Evolutionary conservation across 2,113 vertebrate genomes (phyloP).

Genomic region (Spea bombifrons): DNA sequence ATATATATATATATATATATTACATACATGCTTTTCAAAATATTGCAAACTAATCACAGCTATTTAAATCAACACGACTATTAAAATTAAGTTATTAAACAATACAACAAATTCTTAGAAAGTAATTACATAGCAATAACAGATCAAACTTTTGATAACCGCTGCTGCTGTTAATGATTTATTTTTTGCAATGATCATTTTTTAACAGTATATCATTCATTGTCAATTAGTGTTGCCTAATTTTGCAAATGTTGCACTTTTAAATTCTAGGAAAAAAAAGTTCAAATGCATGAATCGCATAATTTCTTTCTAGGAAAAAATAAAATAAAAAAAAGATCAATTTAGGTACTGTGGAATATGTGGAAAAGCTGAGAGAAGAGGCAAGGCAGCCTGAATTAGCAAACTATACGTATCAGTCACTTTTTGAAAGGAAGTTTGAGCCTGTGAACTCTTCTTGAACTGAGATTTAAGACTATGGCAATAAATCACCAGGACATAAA

Average conservation of each 20-base stretch:
- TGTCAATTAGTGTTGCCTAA: background rate
- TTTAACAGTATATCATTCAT: background rate
- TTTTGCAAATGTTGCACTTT: background rate
- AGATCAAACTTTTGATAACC: background rate
- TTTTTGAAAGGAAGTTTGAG: slow-evolving; percentile 82
- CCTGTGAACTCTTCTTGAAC: slow-evolving; percentile 99
- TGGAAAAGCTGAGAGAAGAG: slow-evolving; percentile 66
- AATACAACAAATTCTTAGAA: background rate
- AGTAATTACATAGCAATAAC: background rate
- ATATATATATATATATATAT: background rate
- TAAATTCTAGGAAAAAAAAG: background rate
- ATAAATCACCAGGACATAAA: slow-evolving; percentile 99
- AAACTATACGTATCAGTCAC: slow-evolving; percentile 85
- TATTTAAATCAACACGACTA: too few relatives aligned
- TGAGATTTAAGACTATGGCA: slow-evolving; percentile 97
- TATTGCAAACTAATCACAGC: too few relatives aligned
- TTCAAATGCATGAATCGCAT: background rate
- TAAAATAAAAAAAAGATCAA: background rate
- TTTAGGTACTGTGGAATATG: slow-evolving; percentile 50
- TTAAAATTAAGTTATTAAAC: too few relatives aligned
- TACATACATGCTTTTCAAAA: background rate
- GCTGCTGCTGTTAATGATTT: too few relatives aligned
- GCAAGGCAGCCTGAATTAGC: slow-evolving; percentile 72
- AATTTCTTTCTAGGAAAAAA: background rate
- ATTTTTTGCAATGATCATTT: too few relatives aligned